Conservation (phyloP, 2,113 vertebrate genomes). For the Columba janthina region DNA sequence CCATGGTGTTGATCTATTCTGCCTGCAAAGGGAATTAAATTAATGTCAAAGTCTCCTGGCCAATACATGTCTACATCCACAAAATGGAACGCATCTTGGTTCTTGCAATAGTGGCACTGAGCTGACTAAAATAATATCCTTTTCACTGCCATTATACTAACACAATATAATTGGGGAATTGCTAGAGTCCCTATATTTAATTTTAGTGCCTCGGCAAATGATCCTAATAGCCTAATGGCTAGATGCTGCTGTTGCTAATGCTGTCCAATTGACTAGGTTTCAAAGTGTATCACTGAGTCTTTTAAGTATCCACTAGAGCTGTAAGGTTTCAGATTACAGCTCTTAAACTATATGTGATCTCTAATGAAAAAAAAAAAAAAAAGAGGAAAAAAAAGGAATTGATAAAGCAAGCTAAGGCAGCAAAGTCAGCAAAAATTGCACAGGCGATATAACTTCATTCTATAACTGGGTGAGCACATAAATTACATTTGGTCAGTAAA, state of each 20-base stretch:
- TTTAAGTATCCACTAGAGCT: constrained; percentile 53
- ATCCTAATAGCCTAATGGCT: constrained; percentile 65
- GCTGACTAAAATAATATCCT: constrained; percentile 62
- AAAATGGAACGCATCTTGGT: constrained; percentile 41
- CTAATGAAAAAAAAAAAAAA: constrained; percentile 59
- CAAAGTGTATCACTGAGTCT: constrained; percentile 67
- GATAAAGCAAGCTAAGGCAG: constrained; percentile 48
- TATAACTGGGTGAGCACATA: constrained; percentile 31
- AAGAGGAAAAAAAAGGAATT: not conserved
- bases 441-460: constrained; percentile 37
- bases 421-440: constrained; percentile 66
- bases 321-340: constrained; percentile 67
- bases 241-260: constrained; percentile 49
- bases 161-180: constrained; percentile 68
- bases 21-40: constrained; percentile 22
- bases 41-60: constrained; percentile 10
- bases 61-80: constrained; percentile 19
- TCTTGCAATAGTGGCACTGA: constrained; percentile 41
- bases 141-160: constrained; percentile 66
- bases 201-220: constrained; percentile 61
- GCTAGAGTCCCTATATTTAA: constrained; percentile 68
- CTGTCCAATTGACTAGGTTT: constrained; percentile 63
- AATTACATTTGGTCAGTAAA: constrained; percentile 62
- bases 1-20: constrained; percentile 10
- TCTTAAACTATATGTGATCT: constrained; percentile 57